Percentiles rank a stretch among this genome's conserved stretches.
These are phyloP conservation scores for Diarsia mendica DNA, from an alignment of 2,888 invertebrate genomes.

Conservation along the genomic window DNA sequence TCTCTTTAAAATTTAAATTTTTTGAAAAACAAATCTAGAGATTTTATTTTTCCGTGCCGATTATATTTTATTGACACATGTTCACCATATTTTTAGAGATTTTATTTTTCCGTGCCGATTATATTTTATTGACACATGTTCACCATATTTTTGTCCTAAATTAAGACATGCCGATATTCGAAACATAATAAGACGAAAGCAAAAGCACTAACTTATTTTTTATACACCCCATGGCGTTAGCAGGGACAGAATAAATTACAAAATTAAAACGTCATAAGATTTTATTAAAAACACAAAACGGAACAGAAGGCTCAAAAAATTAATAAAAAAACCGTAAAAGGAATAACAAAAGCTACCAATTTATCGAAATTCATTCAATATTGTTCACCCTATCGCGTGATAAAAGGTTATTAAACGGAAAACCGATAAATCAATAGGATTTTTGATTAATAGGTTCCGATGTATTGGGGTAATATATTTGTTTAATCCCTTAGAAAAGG, in stretches of 20 bases:
- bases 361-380: conserved; percentile 65
- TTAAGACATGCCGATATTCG: conserved; percentile 32
- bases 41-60: neutral
- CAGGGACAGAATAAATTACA: conserved; percentile 26
- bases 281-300: conserved; percentile 42
- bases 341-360: conserved; percentile 55
- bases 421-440: conserved; percentile 80
- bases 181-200: conserved; percentile 26
- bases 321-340: conserved; percentile 48
- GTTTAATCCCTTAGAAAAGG: conserved; percentile 78
- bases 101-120: neutral
- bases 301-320: conserved; percentile 56
- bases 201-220: conserved; percentile 35
- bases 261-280: conserved; percentile 43
- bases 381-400: conserved; percentile 78
- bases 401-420: conserved; percentile 72
- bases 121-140: conserved; percentile 22
- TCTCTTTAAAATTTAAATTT: too few relatives aligned
- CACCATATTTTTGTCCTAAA: conserved; percentile 41
- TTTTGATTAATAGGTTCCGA: conserved; percentile 76
- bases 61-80: conserved; percentile 20
- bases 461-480: conserved; percentile 83
- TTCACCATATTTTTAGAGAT: conserved; percentile 19
- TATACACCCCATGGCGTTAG: conserved; percentile 39
- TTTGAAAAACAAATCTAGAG: too few relatives aligned